A percentile compares a stretch with the other conserved stretches of the same genome.
Evolutionary conservation across 2,888 invertebrate genomes (phyloP).

Genomic region (Hirtodrosophila confusa): DNA sequence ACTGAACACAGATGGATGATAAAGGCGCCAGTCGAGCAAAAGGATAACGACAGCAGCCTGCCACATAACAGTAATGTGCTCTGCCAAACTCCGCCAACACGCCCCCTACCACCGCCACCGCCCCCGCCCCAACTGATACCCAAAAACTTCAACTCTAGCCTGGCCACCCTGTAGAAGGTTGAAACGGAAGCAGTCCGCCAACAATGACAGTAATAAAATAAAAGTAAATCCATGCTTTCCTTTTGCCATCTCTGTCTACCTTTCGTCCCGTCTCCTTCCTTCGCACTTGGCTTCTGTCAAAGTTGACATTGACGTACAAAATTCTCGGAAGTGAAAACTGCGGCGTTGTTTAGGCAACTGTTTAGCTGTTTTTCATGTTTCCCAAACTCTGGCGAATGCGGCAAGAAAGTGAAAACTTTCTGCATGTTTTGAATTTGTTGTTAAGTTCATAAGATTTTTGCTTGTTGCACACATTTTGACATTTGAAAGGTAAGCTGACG

Average conservation of each 20-base stretch:
- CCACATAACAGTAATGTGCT: slow-evolving; percentile 32
- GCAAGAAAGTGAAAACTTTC: slow-evolving; percentile 59
- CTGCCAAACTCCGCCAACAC: slow-evolving; percentile 2
- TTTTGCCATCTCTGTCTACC: slow-evolving; percentile 4
- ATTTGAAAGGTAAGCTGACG: not conserved
- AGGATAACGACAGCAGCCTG: slow-evolving; percentile 60
- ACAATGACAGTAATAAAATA: slow-evolving; percentile 80
- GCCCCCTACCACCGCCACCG: slow-evolving; percentile 1
- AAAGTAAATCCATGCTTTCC: slow-evolving; percentile 75
- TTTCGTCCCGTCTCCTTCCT: not conserved
- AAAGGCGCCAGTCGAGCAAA: slow-evolving; percentile 66
- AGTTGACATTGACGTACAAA: slow-evolving; percentile 75
- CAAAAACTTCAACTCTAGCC: slow-evolving; percentile 14
- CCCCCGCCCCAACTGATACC: slow-evolving; percentile 1
- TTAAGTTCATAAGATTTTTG: slow-evolving; percentile 2
- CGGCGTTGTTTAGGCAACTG: slow-evolving; percentile 53
- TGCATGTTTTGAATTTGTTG: slow-evolving; percentile 30
- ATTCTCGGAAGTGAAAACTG: slow-evolving; percentile 64
- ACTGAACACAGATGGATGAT: slow-evolving; percentile 66
- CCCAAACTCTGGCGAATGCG: slow-evolving; percentile 12
- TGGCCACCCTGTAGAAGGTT: slow-evolving; percentile 28
- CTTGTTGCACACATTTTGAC: not conserved
- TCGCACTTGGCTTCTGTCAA: slow-evolving; percentile 64
- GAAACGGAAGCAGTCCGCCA: slow-evolving; percentile 49
- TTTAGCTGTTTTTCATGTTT: slow-evolving; percentile 68